A percentile compares a stretch with the other conserved stretches of the same genome.
phyloP scores from a whole-genome alignment of 2,113 vertebrate genomes.

The Gymnogyps californianus region DNA sequence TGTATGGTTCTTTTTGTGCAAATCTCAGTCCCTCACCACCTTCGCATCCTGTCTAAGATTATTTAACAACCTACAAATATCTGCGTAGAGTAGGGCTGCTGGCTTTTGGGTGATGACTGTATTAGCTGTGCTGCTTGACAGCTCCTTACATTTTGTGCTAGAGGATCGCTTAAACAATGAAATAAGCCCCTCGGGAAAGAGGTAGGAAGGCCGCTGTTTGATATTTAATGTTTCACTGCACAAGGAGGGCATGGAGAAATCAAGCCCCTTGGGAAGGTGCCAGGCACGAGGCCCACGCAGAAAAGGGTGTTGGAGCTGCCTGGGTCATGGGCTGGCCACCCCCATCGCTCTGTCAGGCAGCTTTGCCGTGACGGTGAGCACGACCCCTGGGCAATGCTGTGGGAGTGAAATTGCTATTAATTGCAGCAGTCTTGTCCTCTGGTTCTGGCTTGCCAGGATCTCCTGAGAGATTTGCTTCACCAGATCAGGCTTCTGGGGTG shows the following conservation, averaged over 20 bases:
- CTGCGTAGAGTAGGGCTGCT: neutral
- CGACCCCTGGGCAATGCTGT: rapidly evolving
- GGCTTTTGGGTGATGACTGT: neutral
- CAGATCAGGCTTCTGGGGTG: neutral
- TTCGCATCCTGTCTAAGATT: neutral
- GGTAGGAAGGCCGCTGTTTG: neutral
- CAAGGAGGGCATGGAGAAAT: slow-evolving; percentile 25
- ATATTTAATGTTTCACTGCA: slow-evolving; percentile 9
- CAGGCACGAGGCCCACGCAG: rapidly evolving
- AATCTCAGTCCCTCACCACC: neutral
- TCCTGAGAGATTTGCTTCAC: neutral
- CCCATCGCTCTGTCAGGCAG: neutral
- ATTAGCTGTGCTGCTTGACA: slow-evolving; percentile 25
- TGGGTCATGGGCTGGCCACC: neutral
- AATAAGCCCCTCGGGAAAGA: neutral
- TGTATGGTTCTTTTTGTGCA: neutral
- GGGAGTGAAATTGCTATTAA: neutral
- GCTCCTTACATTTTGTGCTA: neutral
- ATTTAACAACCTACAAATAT: neutral
- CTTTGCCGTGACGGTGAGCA: neutral
- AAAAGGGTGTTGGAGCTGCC: neutral
- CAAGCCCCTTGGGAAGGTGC: neutral
- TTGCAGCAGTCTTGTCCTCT: neutral
- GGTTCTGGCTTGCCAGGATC: neutral
- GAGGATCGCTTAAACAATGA: neutral